A percentile compares a stretch with the other conserved stretches of the same genome.
phyloP scores from a whole-genome alignment of 2,113 vertebrate genomes.

The Cololabis saira region DNA sequence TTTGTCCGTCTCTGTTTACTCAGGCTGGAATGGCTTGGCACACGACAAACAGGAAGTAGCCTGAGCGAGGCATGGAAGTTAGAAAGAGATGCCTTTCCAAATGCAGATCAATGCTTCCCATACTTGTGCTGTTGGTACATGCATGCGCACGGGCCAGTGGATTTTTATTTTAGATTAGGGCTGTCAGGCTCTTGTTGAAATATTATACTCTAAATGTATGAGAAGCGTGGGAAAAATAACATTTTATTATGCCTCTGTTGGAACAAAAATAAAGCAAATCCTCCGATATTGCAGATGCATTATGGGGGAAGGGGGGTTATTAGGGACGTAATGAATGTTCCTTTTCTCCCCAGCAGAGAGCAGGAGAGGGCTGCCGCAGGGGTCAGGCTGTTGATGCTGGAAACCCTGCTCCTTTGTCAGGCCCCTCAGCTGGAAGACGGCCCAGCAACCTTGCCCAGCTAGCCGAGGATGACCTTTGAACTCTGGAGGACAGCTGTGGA shows the following conservation, averaged over 20 bases:
- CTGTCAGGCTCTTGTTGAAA: background rate
- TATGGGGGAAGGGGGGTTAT: background rate
- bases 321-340: constrained; percentile 27
- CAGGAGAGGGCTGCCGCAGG: constrained; percentile 71
- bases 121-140: constrained; percentile 12
- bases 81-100: constrained; percentile 68
- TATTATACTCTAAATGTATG: background rate
- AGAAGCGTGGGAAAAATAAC: background rate
- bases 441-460: constrained; percentile 86
- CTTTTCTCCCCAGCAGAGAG: constrained; percentile 68
- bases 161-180: constrained; percentile 9
- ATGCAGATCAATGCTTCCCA: constrained; percentile 52
- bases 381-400: constrained; percentile 57
- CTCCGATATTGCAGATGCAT: no score
- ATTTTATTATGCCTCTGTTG: background rate
- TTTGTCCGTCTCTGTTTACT: constrained; percentile 48
- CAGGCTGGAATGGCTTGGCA: constrained; percentile 34
- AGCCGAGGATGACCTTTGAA: constrained; percentile 89
- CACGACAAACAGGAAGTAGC: constrained; percentile 75
- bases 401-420: constrained; percentile 39
- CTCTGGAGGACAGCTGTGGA: constrained; percentile 45
- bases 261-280: background rate
- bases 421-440: constrained; percentile 66
- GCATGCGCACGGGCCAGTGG: background rate
- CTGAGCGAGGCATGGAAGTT: constrained; percentile 55